Evolutionary conservation across 2,888 invertebrate species (phyloP).

Genomic region (Acholoe squamosa): DNA sequence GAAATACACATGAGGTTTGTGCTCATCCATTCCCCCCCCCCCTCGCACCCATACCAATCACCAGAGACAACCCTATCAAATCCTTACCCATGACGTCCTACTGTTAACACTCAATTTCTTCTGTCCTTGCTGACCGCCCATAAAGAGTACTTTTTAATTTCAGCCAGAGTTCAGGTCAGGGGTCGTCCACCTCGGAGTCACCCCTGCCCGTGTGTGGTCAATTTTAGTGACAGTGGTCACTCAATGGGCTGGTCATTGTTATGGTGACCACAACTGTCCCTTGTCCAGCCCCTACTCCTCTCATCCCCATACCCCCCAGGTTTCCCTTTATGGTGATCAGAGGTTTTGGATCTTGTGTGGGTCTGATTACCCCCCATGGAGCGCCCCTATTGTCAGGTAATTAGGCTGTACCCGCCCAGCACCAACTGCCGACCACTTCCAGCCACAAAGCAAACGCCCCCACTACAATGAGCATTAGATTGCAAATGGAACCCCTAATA

Average conservation of each 20-base stretch:
- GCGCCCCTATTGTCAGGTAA: slow-evolving; percentile 31
- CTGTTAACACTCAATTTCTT: slow-evolving; percentile 13
- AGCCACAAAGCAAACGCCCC: slow-evolving; percentile 23
- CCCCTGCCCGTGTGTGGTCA: slow-evolving; percentile 27
- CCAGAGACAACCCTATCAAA: too few species aligned
- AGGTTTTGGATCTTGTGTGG: slow-evolving; percentile 8
- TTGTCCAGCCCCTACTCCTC: background rate
- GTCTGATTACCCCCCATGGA: background rate
- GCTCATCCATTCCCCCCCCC: background rate
- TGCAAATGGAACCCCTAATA: background rate
- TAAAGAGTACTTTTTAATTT: slow-evolving; percentile 35
- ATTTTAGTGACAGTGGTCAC: background rate
- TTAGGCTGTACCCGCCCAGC: slow-evolving; percentile 25
- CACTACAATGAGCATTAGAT: background rate
- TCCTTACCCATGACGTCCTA: background rate
- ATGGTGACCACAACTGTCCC: background rate
- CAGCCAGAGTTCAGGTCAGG: background rate
- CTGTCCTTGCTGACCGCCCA: background rate
- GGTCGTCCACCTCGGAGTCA: background rate
- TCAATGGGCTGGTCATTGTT: background rate
- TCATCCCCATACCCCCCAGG: background rate
- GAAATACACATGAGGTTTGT: background rate
- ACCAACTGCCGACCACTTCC: slow-evolving; percentile 38
- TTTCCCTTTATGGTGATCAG: background rate
- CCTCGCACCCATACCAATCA: too few species aligned